These are phyloP conservation scores for Zhengitettix transpicula DNA, from an alignment of 2,888 invertebrate genomes.

Conservation along the genomic window DNA sequence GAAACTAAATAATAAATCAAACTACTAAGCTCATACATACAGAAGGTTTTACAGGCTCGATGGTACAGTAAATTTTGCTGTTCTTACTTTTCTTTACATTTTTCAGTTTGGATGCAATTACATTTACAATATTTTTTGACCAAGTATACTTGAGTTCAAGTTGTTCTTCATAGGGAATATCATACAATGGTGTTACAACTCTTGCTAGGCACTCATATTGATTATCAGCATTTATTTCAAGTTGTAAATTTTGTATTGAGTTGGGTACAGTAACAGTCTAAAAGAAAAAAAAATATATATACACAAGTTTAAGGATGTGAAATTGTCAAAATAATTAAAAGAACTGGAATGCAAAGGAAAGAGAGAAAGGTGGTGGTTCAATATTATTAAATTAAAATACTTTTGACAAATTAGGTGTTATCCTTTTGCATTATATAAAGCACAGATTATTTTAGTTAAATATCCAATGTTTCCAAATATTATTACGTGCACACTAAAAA, in stretches of 20 bases:
- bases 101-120: slow-evolving; percentile 11
- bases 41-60: slow-evolving; percentile 14
- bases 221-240: slow-evolving; percentile 8
- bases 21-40: slow-evolving; percentile 15
- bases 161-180: slow-evolving; percentile 24
- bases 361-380: too few relatives aligned
- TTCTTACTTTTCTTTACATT: not conserved
- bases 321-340: too few relatives aligned
- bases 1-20: not conserved
- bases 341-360: too few relatives aligned
- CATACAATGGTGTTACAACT: slow-evolving; percentile 24
- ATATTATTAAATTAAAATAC: too few relatives aligned
- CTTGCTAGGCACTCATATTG: slow-evolving; percentile 17
- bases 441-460: too few relatives aligned
- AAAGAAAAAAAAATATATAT: too few relatives aligned
- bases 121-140: slow-evolving; percentile 12
- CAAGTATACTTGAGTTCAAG: slow-evolving; percentile 19
- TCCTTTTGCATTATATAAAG: too few relatives aligned
- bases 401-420: too few relatives aligned
- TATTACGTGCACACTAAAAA: too few relatives aligned
- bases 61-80: not conserved
- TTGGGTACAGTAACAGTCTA: too few relatives aligned
- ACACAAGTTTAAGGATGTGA: too few relatives aligned
- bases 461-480: too few relatives aligned
- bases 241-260: not conserved